phyloP scores from a whole-genome alignment of 1,140 invertebrate genomes.

The Drosophila gunungcola region DNA sequence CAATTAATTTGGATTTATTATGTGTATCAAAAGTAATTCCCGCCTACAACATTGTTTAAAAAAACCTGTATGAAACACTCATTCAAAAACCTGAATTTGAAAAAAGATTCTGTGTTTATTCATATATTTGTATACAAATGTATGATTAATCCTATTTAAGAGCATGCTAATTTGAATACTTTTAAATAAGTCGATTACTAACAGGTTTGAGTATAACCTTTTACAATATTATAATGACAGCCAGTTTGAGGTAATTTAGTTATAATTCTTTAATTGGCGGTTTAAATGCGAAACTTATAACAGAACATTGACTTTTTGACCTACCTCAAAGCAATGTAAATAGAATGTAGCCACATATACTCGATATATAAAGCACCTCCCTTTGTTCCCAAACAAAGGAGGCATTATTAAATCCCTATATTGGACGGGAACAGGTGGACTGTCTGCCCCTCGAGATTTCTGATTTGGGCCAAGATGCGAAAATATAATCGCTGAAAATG shows the following conservation, averaged over 20 bases:
- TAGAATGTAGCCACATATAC: no score
- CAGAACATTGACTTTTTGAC: neutral
- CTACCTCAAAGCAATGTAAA: conserved; percentile 4
- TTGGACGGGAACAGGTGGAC: conserved; percentile 31
- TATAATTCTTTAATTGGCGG: no score
- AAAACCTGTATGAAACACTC: no score
- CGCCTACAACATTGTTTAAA: no score
- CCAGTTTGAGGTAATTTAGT: no score
- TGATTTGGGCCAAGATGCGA: conserved; percentile 48
- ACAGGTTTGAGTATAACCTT: neutral
- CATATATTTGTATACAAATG: no score
- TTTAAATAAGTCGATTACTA: neutral
- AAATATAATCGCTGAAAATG: conserved; percentile 57
- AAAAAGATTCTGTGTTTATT: neutral
- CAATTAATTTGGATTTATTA: no score
- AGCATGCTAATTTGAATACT: no score
- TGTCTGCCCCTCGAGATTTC: conserved; percentile 4
- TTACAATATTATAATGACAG: no score
- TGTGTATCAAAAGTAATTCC: no score
- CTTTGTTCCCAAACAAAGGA: conserved; percentile 23
- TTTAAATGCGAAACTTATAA: no score
- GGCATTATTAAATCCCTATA: conserved; percentile 10
- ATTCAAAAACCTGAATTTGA: no score
- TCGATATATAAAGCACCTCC: conserved; percentile 10
- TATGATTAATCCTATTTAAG: neutral